Evolutionary conservation across 2,113 vertebrate species (phyloP).

Genomic region (Phaethornis superciliosus): DNA sequence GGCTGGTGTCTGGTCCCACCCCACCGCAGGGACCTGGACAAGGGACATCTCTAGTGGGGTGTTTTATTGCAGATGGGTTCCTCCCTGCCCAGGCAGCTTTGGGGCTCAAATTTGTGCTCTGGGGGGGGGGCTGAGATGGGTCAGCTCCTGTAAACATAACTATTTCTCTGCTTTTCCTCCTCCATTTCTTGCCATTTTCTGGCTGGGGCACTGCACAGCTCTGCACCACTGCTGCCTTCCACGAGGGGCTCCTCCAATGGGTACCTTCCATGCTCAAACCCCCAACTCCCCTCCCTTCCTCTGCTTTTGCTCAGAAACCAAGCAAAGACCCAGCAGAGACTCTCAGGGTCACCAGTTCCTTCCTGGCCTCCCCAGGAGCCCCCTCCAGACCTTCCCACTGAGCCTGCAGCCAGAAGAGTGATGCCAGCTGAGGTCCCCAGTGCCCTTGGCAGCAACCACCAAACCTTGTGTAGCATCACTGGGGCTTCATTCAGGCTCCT

Average conservation of each 20-base stretch:
- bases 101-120: not conserved
- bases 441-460: not conserved
- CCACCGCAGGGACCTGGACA: not conserved
- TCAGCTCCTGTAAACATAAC: not conserved
- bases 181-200: not conserved
- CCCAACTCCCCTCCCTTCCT: not conserved
- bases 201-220: conserved; percentile 73
- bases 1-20: not conserved
- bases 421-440: not conserved
- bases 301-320: not conserved
- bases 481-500: not conserved
- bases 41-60: too few species aligned
- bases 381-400: not conserved
- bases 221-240: conserved; percentile 79
- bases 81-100: not conserved
- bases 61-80: not conserved
- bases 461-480: not conserved
- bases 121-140: not conserved
- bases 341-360: not conserved
- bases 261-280: conserved; percentile 67
- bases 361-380: not conserved
- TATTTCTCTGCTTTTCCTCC: conserved; percentile 58
- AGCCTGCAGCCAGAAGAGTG: not conserved
- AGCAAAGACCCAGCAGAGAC: not conserved
- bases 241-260: conserved; percentile 84